These are phyloP conservation scores for Syngnathus scovelli DNA, from an alignment of 2,113 vertebrate genomes.

Conservation along the genomic window DNA sequence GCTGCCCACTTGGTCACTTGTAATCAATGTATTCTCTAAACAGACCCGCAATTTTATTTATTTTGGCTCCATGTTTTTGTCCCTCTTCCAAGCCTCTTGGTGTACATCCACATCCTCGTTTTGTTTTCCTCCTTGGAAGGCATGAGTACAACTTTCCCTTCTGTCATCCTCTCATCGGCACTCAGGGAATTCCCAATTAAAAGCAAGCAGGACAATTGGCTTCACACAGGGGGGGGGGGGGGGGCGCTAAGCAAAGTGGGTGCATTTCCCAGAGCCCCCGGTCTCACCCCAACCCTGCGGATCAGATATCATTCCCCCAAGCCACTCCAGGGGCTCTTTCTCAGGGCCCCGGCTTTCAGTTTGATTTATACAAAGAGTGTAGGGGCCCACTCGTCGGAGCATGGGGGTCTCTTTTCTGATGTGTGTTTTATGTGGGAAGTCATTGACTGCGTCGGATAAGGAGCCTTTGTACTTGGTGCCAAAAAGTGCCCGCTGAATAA, in stretches of 20 bases:
- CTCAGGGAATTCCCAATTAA: constrained; percentile 67
- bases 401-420: constrained; percentile 54
- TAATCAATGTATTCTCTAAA: constrained; percentile 26
- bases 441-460: constrained; percentile 38
- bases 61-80: constrained; percentile 37
- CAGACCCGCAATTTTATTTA: constrained; percentile 39
- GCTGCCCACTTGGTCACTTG: constrained; percentile 14
- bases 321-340: constrained; percentile 47
- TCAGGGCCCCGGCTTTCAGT: constrained; percentile 48
- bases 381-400: constrained; percentile 45
- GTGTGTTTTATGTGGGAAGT: constrained; percentile 56
- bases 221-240: constrained; percentile 39
- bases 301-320: constrained; percentile 56
- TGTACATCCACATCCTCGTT: constrained; percentile 51
- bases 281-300: constrained; percentile 49
- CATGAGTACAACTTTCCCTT: constrained; percentile 49
- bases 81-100: constrained; percentile 41
- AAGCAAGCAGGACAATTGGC: constrained; percentile 35
- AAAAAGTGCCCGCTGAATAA: constrained; percentile 23
- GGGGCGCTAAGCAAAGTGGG: constrained; percentile 27
- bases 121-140: constrained; percentile 69
- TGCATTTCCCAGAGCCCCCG: constrained; percentile 51
- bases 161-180: constrained; percentile 54
- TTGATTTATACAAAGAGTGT: constrained; percentile 62
- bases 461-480: constrained; percentile 30